Conservation (phyloP, 2,797 vertebrate species). For the Peromyscus aztecus region DNA sequence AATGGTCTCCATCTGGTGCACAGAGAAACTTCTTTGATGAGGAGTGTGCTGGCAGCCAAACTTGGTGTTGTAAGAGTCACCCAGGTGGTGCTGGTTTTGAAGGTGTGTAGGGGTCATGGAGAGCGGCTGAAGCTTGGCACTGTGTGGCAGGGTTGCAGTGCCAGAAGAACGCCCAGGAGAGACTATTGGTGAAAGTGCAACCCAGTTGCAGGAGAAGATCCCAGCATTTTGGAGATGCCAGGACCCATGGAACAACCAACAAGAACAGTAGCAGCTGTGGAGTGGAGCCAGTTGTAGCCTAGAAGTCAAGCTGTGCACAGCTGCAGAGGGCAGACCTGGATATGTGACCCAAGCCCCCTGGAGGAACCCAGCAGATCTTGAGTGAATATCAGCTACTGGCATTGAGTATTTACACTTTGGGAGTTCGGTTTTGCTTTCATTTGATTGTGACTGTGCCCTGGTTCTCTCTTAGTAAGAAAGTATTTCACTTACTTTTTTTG, state of each 20-base stretch:
- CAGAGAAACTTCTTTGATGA: background rate
- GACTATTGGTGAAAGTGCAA: background rate
- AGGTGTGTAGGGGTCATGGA: background rate
- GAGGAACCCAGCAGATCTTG: background rate
- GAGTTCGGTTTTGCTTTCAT: background rate
- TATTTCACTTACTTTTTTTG: background rate
- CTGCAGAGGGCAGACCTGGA: background rate
- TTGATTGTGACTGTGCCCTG: background rate
- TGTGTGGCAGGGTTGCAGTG: background rate
- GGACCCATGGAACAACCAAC: too few relatives aligned
- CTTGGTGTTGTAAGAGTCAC: background rate
- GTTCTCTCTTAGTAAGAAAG: background rate
- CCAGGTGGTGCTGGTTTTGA: background rate
- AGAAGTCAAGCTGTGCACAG: too few relatives aligned
- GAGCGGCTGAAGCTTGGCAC: background rate
- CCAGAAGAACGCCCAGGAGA: background rate
- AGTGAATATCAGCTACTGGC: background rate
- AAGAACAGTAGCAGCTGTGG: too few relatives aligned
- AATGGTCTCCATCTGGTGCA: background rate
- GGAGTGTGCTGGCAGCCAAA: background rate
- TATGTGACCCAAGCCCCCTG: background rate
- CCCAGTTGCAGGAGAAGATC: background rate
- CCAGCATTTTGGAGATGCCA: background rate
- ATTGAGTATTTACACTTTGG: background rate
- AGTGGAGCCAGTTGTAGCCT: too few relatives aligned